phyloP scores from a whole-genome alignment of 2,888 invertebrate species.

The Heliconius ismenius region DNA sequence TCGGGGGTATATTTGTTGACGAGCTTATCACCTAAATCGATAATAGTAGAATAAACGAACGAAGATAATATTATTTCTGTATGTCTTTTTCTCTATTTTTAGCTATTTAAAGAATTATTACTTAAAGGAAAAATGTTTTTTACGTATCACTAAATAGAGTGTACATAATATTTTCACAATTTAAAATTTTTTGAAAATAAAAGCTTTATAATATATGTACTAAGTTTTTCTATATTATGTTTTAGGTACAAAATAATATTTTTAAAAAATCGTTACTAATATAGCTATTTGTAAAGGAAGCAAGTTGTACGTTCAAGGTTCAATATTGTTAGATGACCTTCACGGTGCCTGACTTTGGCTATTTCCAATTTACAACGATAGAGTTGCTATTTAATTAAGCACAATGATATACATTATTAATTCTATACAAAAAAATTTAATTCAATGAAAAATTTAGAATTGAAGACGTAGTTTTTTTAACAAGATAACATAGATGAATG shows the following conservation, averaged over 20 bases:
- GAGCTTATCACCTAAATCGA: neutral
- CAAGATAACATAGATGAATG: neutral
- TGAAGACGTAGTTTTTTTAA: neutral
- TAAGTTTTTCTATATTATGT: neutral
- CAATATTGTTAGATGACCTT: conserved; percentile 58
- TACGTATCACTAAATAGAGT: no score
- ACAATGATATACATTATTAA: conserved; percentile 1
- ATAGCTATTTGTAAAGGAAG: conserved; percentile 48
- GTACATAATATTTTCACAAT: no score
- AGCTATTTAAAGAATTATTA: no score
- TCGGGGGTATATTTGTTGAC: conserved; percentile 23
- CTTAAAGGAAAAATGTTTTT: no score
- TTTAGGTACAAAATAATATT: neutral
- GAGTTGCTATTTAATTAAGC: conserved; percentile 23
- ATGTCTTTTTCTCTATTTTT: no score
- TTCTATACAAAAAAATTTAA: neutral
- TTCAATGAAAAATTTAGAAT: neutral
- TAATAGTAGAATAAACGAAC: no score
- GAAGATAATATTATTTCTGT: no score
- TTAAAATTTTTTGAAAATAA: no score
- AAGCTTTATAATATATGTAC: neutral
- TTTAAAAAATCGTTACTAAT: conserved; percentile 5
- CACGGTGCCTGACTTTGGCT: conserved; percentile 48
- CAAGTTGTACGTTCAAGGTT: conserved; percentile 57
- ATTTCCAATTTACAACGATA: conserved; percentile 39